Evolutionary conservation across 2,113 vertebrate genomes (phyloP).

Genomic region (Tetrax tetrax): DNA sequence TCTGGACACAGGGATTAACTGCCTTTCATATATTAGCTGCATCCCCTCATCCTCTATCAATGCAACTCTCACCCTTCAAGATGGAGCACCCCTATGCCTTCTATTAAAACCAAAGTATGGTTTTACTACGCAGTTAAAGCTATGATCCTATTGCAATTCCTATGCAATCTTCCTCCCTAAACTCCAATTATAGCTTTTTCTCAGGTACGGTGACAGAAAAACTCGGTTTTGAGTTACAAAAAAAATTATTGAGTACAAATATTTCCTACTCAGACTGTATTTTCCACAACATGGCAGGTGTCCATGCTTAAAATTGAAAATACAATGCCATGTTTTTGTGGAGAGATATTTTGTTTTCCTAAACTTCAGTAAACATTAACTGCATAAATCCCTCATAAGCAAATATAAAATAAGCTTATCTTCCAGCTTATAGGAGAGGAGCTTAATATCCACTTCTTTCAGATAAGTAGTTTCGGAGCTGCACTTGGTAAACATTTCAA

Average conservation of each 20-base stretch:
- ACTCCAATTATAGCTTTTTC: background rate
- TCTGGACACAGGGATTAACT: background rate
- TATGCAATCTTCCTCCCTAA: background rate
- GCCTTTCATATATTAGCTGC: background rate
- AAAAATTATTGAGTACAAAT: background rate
- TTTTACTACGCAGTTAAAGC: background rate
- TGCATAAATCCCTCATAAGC: slow-evolving; percentile 1
- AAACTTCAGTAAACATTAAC: slow-evolving; percentile 32
- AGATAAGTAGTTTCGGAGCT: slow-evolving; percentile 12
- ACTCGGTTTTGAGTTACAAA: background rate
- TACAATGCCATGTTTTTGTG: background rate
- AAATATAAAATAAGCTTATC: slow-evolving; percentile 47
- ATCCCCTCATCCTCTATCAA: accelerated
- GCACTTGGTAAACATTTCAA: background rate
- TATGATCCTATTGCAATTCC: background rate
- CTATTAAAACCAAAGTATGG: accelerated
- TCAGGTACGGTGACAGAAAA: background rate
- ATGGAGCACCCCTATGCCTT: background rate
- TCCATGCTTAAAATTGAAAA: background rate
- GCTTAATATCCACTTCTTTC: slow-evolving; percentile 33
- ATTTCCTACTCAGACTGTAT: background rate
- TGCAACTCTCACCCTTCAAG: background rate
- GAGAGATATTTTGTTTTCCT: slow-evolving; percentile 28
- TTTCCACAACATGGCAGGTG: background rate
- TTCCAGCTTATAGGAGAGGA: background rate